Percentiles rank a stretch among this genome's conserved stretches.
Evolutionary conservation across 2,888 invertebrate genomes (phyloP).

Genomic region (Altica lythri): DNA sequence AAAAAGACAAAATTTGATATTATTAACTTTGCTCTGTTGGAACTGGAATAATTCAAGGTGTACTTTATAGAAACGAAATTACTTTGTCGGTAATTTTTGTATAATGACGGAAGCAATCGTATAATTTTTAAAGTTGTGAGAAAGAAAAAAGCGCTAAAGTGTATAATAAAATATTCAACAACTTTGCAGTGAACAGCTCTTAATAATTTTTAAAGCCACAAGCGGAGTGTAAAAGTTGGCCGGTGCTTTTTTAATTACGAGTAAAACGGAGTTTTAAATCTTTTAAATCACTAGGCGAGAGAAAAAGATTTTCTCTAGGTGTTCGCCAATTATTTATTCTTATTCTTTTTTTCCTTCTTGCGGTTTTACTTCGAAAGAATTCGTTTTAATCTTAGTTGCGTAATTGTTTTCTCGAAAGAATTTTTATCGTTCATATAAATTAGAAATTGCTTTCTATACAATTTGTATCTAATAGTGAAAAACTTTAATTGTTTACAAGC

Average conservation of each 20-base stretch:
- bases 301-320: slow-evolving; percentile 15
- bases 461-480: background rate
- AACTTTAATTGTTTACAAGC: slow-evolving; percentile 1
- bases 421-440: slow-evolving; percentile 8
- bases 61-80: too few species aligned
- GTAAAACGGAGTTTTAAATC: slow-evolving; percentile 13
- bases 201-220: slow-evolving; percentile 10
- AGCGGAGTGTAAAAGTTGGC: slow-evolving; percentile 8
- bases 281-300: slow-evolving; percentile 13
- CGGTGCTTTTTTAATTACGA: slow-evolving; percentile 13
- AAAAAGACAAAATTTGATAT: too few species aligned
- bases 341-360: slow-evolving; percentile 12
- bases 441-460: slow-evolving; percentile 7
- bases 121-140: slow-evolving; percentile 1
- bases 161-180: slow-evolving; percentile 12
- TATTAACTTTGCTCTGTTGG: too few species aligned
- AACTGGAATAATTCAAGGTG: too few species aligned
- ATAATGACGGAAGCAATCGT: background rate
- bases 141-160: slow-evolving; percentile 1
- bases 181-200: slow-evolving; percentile 4
- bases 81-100: too few species aligned
- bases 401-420: slow-evolving; percentile 15
- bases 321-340: slow-evolving; percentile 17
- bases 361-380: slow-evolving; percentile 3
- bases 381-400: slow-evolving; percentile 16